Base-by-base conservation (phyloP, 2,113 vertebrate species). In the Pseudonaja textilis region DNA sequence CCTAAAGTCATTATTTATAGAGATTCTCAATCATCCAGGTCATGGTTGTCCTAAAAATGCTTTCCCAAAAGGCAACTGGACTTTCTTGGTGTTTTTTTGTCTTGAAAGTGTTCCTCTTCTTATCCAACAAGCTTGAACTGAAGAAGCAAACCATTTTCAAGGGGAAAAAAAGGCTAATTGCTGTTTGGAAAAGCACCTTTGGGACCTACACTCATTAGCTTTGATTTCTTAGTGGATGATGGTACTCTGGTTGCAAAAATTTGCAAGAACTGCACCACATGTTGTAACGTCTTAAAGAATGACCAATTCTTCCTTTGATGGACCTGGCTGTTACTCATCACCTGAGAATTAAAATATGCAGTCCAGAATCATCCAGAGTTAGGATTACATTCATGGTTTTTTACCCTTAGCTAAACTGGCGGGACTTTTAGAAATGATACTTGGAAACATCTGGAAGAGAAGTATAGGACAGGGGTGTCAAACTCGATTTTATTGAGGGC, bases 161-260 rank as follows among this genome's bases (percentile, higher is more conserved):
- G 1, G 56, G 6, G 47, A 7, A 8, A 23, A 23, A 57, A 23
- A 22, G 2, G 56, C 56, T 22, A 23, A 57, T 23, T 57, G 56
- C 20, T 5, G 3, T 57, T 57, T 57, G 56, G 56, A 57, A 57
- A 57, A 57, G 5, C 56, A 23, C 56, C 56, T 57, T 57, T 23
- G 56, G 22, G 56, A 23, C 22, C 22, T 23, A 22, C 56, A 22
- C 20, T 57, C 6, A 93, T 94, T 95, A 94, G 87, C 54, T 94
- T 95, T 94, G 89, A 81, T 91, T 95, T 93, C 93, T 94, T 92
- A 95, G 93, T 93, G 47, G 64, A 47, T 5, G 50, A 26, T 0
- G 0, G 87, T 20, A 92, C 56, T 88, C 91, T 61, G 61, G 64
- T 89, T 93, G 94, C 89, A 93, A 89, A 7, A 45, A 61, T 1